These are phyloP conservation scores for Hippocampus comes DNA, from an alignment of 2,113 vertebrate species.

Conservation along the genomic window DNA sequence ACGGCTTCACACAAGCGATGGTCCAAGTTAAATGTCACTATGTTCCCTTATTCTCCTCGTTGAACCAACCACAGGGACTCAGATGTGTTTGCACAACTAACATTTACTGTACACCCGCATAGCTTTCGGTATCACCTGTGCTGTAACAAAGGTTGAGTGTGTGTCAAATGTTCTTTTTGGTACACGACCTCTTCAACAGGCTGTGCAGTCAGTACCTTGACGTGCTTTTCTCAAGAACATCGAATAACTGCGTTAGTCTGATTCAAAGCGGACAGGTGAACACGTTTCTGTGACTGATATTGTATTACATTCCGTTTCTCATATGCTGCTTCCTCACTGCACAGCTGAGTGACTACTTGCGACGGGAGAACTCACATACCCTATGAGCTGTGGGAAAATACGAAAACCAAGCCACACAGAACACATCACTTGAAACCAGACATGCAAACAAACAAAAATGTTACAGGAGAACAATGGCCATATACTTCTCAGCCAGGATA, in stretches of 20 bases:
- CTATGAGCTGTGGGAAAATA: neutral
- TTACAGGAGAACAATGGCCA: too few species aligned
- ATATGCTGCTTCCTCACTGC: neutral
- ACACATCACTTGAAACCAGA: too few species aligned
- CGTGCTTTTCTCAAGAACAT: neutral
- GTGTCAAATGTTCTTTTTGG: neutral
- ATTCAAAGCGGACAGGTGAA: neutral
- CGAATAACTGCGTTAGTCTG: neutral
- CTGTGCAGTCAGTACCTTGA: neutral
- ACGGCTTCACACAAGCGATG: slow-evolving; percentile 6
- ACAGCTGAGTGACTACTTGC: neutral
- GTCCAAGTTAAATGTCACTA: neutral
- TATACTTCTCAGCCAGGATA: too few species aligned
- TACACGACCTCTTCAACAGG: neutral
- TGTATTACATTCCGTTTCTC: neutral
- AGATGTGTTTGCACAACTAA: slow-evolving; percentile 40
- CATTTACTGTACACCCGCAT: neutral
- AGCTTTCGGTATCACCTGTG: neutral
- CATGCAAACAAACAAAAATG: too few species aligned
- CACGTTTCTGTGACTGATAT: too few species aligned
- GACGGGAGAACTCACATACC: neutral
- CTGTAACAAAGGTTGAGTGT: neutral
- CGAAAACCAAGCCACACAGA: too few species aligned
- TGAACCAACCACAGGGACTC: neutral
- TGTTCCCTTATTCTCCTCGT: neutral